Evolutionary conservation across 2,888 invertebrate genomes (phyloP).

Genomic region (Orthosia gracilis): DNA sequence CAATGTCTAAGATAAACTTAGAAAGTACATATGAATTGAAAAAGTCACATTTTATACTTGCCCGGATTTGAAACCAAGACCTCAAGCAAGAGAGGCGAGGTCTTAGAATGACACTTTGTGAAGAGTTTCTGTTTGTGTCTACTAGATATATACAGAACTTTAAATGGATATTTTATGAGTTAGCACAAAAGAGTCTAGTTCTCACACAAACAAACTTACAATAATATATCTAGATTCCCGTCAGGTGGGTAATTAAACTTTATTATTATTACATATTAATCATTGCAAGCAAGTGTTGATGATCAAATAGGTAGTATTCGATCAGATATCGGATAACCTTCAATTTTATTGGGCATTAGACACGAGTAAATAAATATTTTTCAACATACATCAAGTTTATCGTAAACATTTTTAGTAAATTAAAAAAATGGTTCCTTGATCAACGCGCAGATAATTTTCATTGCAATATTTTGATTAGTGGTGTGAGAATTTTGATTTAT

Average conservation of each 20-base stretch:
- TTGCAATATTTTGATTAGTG: slow-evolving; percentile 54
- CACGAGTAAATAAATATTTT: slow-evolving; percentile 56
- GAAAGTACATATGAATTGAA: too few relatives aligned
- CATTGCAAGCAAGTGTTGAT: slow-evolving; percentile 50
- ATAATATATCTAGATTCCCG: slow-evolving; percentile 13
- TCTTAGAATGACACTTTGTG: too few relatives aligned
- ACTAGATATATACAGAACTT: background rate
- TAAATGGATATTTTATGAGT: background rate
- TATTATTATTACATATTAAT: slow-evolving; percentile 49
- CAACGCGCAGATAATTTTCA: slow-evolving; percentile 57
- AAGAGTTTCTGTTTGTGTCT: too few relatives aligned
- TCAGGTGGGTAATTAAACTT: slow-evolving; percentile 17
- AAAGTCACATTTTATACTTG: too few relatives aligned
- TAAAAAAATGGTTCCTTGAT: slow-evolving; percentile 59
- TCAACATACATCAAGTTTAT: slow-evolving; percentile 42
- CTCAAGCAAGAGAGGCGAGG: too few relatives aligned
- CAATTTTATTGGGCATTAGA: slow-evolving; percentile 57
- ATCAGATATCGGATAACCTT: slow-evolving; percentile 65
- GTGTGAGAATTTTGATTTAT: slow-evolving; percentile 52
- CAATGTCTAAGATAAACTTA: too few relatives aligned
- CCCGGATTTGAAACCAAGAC: too few relatives aligned
- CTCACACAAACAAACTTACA: slow-evolving; percentile 17
- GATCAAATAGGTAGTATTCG: slow-evolving; percentile 58
- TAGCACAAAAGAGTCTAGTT: background rate
- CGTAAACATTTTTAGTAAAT: slow-evolving; percentile 33